phyloP scores from a whole-genome alignment of 2,888 invertebrate species.

The Scaptomyza reducta region DNA sequence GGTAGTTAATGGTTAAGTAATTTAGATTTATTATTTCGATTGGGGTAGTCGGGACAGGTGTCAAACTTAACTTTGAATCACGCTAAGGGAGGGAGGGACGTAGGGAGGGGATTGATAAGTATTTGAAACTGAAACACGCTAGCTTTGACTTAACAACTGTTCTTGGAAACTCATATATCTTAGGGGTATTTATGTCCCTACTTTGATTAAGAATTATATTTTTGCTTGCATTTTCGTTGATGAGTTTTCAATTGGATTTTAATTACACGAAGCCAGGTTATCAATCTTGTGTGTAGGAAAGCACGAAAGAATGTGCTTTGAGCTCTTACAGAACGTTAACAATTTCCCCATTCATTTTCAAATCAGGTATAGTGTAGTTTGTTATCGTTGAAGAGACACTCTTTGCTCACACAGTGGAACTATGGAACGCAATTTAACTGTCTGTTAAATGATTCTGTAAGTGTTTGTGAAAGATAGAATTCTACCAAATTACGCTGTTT shows the following conservation, averaged over 20 bases:
- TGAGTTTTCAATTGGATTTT: slow-evolving; percentile 59
- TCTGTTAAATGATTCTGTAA: not conserved
- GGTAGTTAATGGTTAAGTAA: not conserved
- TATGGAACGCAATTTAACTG: not conserved
- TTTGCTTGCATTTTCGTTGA: slow-evolving; percentile 17
- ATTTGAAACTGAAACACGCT: too few species aligned
- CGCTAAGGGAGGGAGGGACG: too few species aligned
- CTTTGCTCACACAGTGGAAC: not conserved
- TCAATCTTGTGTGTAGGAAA: slow-evolving; percentile 14
- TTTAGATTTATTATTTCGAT: not conserved
- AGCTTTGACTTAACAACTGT: too few species aligned
- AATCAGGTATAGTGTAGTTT: not conserved
- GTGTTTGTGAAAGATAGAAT: not conserved
- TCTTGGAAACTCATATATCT: too few species aligned
- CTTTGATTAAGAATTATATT: not conserved
- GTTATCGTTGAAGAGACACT: slow-evolving; percentile 8
- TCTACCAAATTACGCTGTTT: not conserved
- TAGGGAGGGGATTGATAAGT: too few species aligned
- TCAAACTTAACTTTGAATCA: slow-evolving; percentile 50
- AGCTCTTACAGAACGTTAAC: not conserved
- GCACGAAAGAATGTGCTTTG: not conserved
- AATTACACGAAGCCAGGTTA: slow-evolving; percentile 51
- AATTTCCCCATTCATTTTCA: not conserved
- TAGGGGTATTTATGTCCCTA: not conserved
- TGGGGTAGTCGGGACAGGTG: slow-evolving; percentile 19